A percentile compares a stretch with the other conserved stretches of the same genome.
Evolutionary conservation across 2,888 invertebrate genomes (phyloP).

Genomic region (Girardia tigrina): DNA sequence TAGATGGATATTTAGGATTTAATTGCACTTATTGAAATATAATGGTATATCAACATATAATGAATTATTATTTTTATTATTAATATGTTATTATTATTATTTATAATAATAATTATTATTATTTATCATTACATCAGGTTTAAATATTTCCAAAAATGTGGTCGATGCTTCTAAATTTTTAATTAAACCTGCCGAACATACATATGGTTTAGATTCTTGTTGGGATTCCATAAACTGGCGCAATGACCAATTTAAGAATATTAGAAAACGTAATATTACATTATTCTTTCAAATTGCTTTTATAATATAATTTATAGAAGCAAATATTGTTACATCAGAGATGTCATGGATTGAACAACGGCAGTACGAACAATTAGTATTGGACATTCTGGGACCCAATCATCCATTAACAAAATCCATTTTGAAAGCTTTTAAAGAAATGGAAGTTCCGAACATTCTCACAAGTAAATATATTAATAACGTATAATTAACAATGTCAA

Average conservation of each 20-base stretch:
- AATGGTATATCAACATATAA: too few species aligned
- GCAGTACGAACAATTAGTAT: slow-evolving; percentile 27
- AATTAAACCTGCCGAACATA: slow-evolving; percentile 44
- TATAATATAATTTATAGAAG: too few species aligned
- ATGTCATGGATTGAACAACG: slow-evolving; percentile 34
- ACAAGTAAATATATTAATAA: too few species aligned
- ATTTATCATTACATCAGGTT: not conserved
- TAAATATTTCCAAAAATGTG: slow-evolving; percentile 20
- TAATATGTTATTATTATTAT: not conserved
- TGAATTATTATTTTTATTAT: not conserved
- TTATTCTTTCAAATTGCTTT: not conserved
- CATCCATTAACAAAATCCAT: slow-evolving; percentile 9
- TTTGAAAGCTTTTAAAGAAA: not conserved
- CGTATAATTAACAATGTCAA: too few species aligned
- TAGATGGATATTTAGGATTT: too few species aligned
- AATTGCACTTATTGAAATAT: too few species aligned
- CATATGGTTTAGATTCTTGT: slow-evolving; percentile 42
- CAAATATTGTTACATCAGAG: slow-evolving; percentile 21
- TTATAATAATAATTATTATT: not conserved
- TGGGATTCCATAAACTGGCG: slow-evolving; percentile 42
- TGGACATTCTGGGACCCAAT: slow-evolving; percentile 23
- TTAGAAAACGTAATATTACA: slow-evolving; percentile 21
- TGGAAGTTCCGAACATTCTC: not conserved
- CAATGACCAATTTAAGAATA: slow-evolving; percentile 39
- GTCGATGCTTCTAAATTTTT: slow-evolving; percentile 40